Evolutionary conservation across 2,888 invertebrate genomes (phyloP).

Genomic region (Agrochola lychnidis): DNA sequence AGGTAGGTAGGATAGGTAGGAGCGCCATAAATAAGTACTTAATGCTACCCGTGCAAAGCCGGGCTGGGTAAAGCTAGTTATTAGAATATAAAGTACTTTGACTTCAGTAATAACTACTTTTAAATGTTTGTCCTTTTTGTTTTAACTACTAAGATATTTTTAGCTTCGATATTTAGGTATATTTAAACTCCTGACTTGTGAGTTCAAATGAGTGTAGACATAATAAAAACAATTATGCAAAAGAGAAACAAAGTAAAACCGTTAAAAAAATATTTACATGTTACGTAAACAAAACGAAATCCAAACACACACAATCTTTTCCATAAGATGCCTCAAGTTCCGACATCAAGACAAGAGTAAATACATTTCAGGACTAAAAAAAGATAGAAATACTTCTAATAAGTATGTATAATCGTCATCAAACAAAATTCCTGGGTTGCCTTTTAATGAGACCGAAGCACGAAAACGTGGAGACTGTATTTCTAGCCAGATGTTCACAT

Average conservation of each 20-base stretch:
- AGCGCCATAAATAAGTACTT: too few relatives aligned
- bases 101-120: neutral
- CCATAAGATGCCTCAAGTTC: neutral
- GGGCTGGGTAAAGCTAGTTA: too few relatives aligned
- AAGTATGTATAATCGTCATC: constrained; percentile 10
- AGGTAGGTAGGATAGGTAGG: too few relatives aligned
- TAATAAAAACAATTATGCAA: too few relatives aligned
- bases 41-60: too few relatives aligned
- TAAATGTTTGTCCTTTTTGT: neutral
- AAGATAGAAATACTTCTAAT: constrained; percentile 35
- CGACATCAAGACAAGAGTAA: neutral
- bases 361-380: neutral
- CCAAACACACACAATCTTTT: neutral
- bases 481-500: constrained; percentile 71
- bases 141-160: neutral
- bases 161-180: neutral
- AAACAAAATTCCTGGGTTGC: constrained; percentile 34
- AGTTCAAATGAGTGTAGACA: too few relatives aligned
- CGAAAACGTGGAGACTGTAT: constrained; percentile 50
- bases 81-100: neutral
- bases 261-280: too few relatives aligned
- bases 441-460: constrained; percentile 49
- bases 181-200: too few relatives aligned
- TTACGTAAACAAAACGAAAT: neutral
- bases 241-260: neutral